A percentile compares a stretch with the other conserved stretches of the same genome.
These are phyloP conservation scores for Verasper variegatus DNA, from an alignment of 2,113 vertebrate genomes.

Conservation along the genomic window DNA sequence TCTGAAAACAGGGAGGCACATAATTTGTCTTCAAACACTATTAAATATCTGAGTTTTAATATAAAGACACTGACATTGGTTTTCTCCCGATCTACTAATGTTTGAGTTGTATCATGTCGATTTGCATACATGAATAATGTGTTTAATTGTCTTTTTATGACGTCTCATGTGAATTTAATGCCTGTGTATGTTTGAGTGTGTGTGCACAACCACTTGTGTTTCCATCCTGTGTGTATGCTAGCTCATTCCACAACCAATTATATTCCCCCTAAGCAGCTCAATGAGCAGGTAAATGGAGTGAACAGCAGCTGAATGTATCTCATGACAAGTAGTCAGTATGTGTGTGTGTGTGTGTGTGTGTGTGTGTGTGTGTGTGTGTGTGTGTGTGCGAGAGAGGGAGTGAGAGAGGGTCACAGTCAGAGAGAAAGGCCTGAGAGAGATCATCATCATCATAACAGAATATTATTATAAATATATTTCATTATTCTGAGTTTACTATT, in stretches of 20 bases:
- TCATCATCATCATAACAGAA: not conserved
- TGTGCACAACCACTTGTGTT: conserved; percentile 7
- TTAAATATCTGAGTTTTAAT: conserved; percentile 6
- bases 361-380: not conserved
- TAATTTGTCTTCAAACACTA: not conserved
- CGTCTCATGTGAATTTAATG: conserved; percentile 20
- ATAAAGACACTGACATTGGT: not conserved
- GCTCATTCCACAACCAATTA: conserved; percentile 67
- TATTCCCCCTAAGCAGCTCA: conserved; percentile 60
- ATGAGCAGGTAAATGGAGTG: conserved; percentile 69
- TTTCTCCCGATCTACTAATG: not conserved
- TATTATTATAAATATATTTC: conserved; percentile 10
- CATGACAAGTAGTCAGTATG: conserved; percentile 51
- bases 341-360: conserved; percentile 18
- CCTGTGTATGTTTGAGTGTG: conserved; percentile 12
- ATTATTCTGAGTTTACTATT: not conserved
- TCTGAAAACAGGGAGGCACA: too few relatives aligned
- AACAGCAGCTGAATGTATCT: conserved; percentile 56
- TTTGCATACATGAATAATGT: conserved; percentile 16
- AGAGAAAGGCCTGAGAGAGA: not conserved
- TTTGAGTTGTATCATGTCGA: conserved; percentile 16
- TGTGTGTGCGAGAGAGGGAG: not conserved
- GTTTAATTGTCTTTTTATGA: conserved; percentile 44
- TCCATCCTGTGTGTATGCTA: conserved; percentile 38
- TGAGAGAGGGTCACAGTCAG: not conserved